These are phyloP conservation scores for Oriolus oriolus DNA, from an alignment of 2,113 vertebrate species.

Conservation along the genomic window DNA sequence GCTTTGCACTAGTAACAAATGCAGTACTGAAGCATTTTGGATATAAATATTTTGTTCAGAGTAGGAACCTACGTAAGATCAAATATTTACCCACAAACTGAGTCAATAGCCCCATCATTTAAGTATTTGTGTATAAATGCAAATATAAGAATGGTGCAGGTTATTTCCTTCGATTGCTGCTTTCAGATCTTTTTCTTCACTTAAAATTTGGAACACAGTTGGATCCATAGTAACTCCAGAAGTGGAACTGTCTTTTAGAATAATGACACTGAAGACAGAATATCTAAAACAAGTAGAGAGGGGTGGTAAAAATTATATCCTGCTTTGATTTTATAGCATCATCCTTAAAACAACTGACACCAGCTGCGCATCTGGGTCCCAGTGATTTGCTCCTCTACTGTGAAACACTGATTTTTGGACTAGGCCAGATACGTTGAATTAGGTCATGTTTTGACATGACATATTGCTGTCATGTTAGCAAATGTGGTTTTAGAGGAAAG, in stretches of 20 bases:
- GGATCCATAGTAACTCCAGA: neutral
- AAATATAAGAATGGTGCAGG: neutral
- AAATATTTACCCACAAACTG: neutral
- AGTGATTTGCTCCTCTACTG: neutral
- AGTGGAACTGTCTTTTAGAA: neutral
- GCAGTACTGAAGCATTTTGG: neutral
- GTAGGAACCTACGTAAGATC: neutral
- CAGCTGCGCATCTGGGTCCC: neutral
- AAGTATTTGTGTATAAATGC: neutral
- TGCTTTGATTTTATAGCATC: neutral
- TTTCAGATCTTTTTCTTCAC: neutral
- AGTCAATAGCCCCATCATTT: neutral
- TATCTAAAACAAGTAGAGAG: neutral
- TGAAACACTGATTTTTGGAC: neutral
- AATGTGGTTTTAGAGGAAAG: neutral
- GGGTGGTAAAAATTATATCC: neutral
- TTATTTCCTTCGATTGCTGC: neutral
- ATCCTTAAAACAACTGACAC: neutral
- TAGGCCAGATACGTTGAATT: neutral
- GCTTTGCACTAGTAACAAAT: neutral
- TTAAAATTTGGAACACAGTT: neutral
- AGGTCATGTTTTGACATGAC: neutral
- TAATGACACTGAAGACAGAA: neutral
- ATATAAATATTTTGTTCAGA: neutral
- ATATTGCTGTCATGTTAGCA: neutral